Percentiles rank a stretch among this genome's conserved stretches.
Evolutionary conservation across 30 jellyfish, hydroid and myxozoan genomes (phyloP).

Genomic region (Hydractinia echinata): DNA sequence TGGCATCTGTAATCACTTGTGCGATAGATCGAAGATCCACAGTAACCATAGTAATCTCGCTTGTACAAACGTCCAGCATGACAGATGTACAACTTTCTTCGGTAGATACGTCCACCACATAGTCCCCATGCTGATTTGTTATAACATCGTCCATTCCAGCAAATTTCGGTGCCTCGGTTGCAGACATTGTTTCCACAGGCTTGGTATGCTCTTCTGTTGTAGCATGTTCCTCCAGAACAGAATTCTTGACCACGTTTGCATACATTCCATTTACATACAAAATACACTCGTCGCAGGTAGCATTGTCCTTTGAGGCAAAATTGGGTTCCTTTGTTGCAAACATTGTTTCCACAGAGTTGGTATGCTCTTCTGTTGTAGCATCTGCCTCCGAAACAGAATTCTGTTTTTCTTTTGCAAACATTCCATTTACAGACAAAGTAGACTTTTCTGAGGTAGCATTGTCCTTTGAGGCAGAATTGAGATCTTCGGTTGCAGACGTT

Average conservation of each 20-base stretch:
- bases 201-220: background rate
- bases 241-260: conserved; percentile 2
- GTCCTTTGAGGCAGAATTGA: background rate
- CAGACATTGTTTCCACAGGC: background rate
- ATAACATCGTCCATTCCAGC: background rate
- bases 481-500: background rate
- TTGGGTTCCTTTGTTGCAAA: background rate
- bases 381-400: background rate
- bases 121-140: background rate
- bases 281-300: background rate
- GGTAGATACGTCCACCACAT: background rate
- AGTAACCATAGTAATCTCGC: background rate
- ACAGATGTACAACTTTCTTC: background rate
- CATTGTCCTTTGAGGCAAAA: conserved; percentile 13
- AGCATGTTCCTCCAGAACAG: conserved; percentile 13
- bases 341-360: conserved; percentile 1
- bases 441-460: background rate
- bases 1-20: background rate
- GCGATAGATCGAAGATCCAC: background rate
- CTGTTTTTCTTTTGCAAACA: background rate
- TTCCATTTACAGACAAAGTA: background rate
- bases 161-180: background rate
- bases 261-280: background rate
- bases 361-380: conserved; percentile 1
- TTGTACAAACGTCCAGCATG: background rate